These are phyloP conservation scores for Ctenoplectra terminalis DNA, from an alignment of 1,140 invertebrate species.

Conservation along the genomic window DNA sequence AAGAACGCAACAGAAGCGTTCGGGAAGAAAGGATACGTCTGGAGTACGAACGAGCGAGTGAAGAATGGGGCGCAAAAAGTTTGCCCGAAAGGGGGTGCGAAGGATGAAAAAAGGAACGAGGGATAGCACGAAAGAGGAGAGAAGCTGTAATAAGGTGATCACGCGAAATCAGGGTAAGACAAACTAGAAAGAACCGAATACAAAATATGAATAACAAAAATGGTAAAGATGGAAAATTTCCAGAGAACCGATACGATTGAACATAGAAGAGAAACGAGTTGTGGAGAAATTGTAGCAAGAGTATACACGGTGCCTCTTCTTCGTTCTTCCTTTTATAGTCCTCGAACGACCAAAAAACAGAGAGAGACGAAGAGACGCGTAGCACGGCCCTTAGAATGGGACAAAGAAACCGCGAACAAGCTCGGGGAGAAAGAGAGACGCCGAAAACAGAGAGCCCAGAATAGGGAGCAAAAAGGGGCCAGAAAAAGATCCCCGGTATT, in stretches of 20 bases:
- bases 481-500: slow-evolving; percentile 52
- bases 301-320: not conserved
- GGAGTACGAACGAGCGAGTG: slow-evolving; percentile 7
- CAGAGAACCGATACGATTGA: not conserved
- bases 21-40: slow-evolving; percentile 14
- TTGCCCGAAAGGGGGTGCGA: slow-evolving; percentile 21
- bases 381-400: not conserved
- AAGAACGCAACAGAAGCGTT: slow-evolving; percentile 21
- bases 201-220: not conserved
- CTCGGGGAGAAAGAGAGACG: not conserved
- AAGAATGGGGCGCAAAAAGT: slow-evolving; percentile 20
- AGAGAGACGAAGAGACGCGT: not conserved
- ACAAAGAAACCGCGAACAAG: slow-evolving; percentile 26
- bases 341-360: slow-evolving; percentile 15
- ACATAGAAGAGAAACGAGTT: not conserved
- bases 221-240: not conserved
- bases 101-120: not conserved
- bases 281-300: not conserved
- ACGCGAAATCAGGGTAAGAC: too few relatives aligned
- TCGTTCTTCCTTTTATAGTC: slow-evolving; percentile 10
- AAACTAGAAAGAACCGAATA: too few relatives aligned
- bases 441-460: slow-evolving; percentile 14
- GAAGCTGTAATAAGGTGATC: not conserved
- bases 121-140: not conserved
- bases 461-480: slow-evolving; percentile 39